Percentiles rank a stretch among this genome's conserved stretches.
These are phyloP conservation scores for Aspidiotus destructor DNA, from an alignment of 2,888 invertebrate species.

Conservation along the genomic window DNA sequence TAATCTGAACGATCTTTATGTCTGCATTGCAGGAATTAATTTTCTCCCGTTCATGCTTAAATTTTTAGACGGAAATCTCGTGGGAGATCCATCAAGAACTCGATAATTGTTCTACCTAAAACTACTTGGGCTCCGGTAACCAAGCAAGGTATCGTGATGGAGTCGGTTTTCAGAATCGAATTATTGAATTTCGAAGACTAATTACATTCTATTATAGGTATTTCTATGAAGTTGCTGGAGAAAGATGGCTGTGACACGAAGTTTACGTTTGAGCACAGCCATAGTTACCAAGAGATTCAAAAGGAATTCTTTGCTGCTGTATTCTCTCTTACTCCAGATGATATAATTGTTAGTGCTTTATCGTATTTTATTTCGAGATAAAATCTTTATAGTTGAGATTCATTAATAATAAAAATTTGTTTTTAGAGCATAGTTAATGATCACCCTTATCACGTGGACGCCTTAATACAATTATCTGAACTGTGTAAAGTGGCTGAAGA, in stretches of 20 bases:
- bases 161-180: background rate
- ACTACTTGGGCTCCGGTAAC: slow-evolving; percentile 62
- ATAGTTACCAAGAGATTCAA: slow-evolving; percentile 63
- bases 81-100: slow-evolving; percentile 51
- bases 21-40: background rate
- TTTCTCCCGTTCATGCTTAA: background rate
- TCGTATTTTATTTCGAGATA: background rate
- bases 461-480: slow-evolving; percentile 69
- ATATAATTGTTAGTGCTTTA: slow-evolving; percentile 52
- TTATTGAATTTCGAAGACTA: background rate
- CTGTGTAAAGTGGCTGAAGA: slow-evolving; percentile 70
- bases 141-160: slow-evolving; percentile 49
- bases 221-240: slow-evolving; percentile 60
- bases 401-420: background rate
- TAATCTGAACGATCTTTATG: background rate
- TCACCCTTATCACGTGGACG: slow-evolving; percentile 71
- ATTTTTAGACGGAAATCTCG: slow-evolving; percentile 51
- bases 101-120: slow-evolving; percentile 58
- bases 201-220: slow-evolving; percentile 41
- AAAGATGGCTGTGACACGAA: slow-evolving; percentile 48
- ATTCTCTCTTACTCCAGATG: slow-evolving; percentile 66
- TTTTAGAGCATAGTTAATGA: slow-evolving; percentile 55
- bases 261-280: slow-evolving; percentile 66
- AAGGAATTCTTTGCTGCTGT: slow-evolving; percentile 65
- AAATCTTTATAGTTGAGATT: background rate